Base-by-base conservation (phyloP, 1,140 invertebrate genomes). In the Neodiprion virginianus region DNA sequence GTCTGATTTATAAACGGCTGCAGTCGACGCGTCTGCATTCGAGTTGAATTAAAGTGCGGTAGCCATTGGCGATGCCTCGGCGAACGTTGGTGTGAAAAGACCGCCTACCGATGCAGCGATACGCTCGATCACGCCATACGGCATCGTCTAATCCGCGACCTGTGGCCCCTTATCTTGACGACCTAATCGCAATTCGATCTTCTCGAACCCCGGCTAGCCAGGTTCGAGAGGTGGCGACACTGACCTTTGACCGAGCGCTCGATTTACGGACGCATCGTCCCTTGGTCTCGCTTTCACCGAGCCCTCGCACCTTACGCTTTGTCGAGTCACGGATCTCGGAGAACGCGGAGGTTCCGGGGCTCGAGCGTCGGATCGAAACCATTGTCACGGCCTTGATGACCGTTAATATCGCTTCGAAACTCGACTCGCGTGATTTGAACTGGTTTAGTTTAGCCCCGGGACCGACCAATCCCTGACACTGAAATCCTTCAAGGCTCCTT, bases 401-500 rank as follows among this genome's bases (percentile, higher is more conserved):
- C 75, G 83, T 85, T 83, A 85, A 84, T 86, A 81, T 79, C 75
- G 77, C 82, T 84, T 80, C 72, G 80, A 82, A 84, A 83, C 11
- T 69, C 7, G 12, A 23, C 66, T 78, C 74, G 76, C 75, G 75
- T 80, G 74, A 81, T 69, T 77, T 71, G 80, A 83, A 87, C 84
- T 84, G 84, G 85, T 87, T 87, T 81, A 78, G 75, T 78, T 79
- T 80, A 78, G 80, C 78, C 76, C 74, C 68, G 79, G 66, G 79
- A 71, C 71, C 69, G 72, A 71, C 69, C 76, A 78, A 82, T 76
- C 82, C 84, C 77, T 86, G 84, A 86, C 84, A 85, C 81, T 86
- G 84, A 82, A 81, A 84, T 81, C 78, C 78, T 79, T 80, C 84
- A 86, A 87, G 86, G 85, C 80, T 78, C 79, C 71, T 76, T 75